Conservation (phyloP, 2,888 invertebrate genomes). For the Diarsia mendica region DNA sequence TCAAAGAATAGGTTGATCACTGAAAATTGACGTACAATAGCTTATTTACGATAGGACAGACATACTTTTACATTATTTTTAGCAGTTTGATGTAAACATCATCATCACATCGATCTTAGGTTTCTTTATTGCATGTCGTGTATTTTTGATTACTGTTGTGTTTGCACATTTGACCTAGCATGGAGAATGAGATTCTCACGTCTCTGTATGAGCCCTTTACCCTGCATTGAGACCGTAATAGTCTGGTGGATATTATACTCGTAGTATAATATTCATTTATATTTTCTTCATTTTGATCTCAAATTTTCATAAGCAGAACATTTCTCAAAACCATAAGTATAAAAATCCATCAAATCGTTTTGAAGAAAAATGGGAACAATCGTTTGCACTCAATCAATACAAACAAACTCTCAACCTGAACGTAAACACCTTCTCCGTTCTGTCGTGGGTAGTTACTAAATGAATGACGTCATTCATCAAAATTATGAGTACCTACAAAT, state of each 20-base stretch:
- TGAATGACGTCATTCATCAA: background rate
- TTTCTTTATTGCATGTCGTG: background rate
- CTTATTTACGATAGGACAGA: constrained; percentile 45
- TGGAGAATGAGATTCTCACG: background rate
- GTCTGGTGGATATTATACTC: background rate
- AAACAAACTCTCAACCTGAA: background rate
- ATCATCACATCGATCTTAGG: background rate
- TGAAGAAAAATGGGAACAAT: constrained; percentile 1
- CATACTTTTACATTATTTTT: constrained; percentile 30
- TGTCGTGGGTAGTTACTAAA: background rate
- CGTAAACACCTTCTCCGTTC: background rate
- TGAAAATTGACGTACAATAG: constrained; percentile 56
- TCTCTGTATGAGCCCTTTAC: background rate
- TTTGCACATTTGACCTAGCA: background rate
- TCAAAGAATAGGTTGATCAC: constrained; percentile 71
- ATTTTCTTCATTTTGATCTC: background rate
- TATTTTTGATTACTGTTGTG: background rate
- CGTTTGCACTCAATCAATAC: background rate
- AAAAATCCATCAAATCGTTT: background rate
- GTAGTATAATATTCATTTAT: background rate
- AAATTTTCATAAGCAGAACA: background rate
- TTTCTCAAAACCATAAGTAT: background rate
- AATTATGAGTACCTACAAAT: background rate
- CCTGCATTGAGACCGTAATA: background rate
- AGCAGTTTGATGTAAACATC: background rate